Evolutionary conservation across 2,113 vertebrate genomes (phyloP), one percentile per base, ranked within the genome.

Genomic region (Camelus dromedarius): DNA sequence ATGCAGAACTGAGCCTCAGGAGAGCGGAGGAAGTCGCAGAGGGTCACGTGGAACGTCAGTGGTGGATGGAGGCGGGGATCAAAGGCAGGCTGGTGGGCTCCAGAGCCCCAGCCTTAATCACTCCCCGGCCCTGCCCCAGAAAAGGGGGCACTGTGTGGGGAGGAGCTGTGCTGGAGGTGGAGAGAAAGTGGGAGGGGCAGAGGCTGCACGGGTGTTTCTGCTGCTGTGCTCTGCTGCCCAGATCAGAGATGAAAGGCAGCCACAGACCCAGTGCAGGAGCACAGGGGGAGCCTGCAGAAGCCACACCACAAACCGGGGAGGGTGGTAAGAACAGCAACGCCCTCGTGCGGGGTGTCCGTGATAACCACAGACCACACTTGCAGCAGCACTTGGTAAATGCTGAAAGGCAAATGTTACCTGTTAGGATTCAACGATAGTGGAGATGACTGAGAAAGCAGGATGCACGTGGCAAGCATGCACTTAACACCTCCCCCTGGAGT

Each of bases 201-300:
- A 30, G 32, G 56, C 26, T 22, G 3, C 0, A 2, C 15, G 32
- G 0, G 0, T 7, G 15, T 35, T 8, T 12, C 35, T 42, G 35
- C 15, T 35, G 19, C 9, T 1, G 24, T 4, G 0, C 14, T 15
- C 50, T 30, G 56, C 28, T 0, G 22, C 42, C 46, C 22, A 30
- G n/a, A 79, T 35, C 7, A 13, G 35, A 38, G n/a, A 91, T 20
- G 62, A 73, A 54, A 1, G 4, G 30, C 24, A 42, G 87, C 35
- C 30, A 5, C 42, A 76, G 69, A 52, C 22, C 38, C 16, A 3
- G 54, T 0, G 0, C 10, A 20, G 62, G 66, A 5, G 28, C 38
- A 35, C 60, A 85, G 52, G 72, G 38, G 38, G 38, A 42, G 38
- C 38, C 38, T 42, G 38, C 38, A 38, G 79, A 94, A 6, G 12